Evolutionary conservation across 2,113 vertebrate species (phyloP), one percentile per base, ranked within the genome.

Genomic region (Engystomops pustulosus): DNA sequence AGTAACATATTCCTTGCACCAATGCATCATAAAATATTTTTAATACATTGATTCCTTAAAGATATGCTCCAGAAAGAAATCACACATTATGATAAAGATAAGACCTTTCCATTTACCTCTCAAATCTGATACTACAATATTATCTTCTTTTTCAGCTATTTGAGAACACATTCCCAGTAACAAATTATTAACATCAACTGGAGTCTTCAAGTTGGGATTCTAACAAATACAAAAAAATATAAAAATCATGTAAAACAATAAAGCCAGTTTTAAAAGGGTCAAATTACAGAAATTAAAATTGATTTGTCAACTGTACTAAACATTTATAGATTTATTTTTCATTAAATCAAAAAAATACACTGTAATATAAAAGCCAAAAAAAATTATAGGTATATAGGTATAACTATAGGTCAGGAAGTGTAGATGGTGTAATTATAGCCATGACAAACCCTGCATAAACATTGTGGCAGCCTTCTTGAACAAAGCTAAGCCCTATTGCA

Each of bases 81-180:
- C 3, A 18, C 6, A 1, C 18, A 2, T n/a, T 53, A n/a, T 51
- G 17, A 18, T 51, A 51, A 51, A 1, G 20, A 51, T 51, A 51
- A n/a, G n/a, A n/a, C n/a, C n/a, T n/a, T n/a, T 9, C 1, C 20
- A 25, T 23, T 86, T 34, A 99, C 98, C 98, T 95, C 90, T 94
- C 45, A 99, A 90, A 88, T 99, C 98, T 90, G 98, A 96, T 67
- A 97, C 95, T 23, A 99, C 88, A 15, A 96, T 80, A 36, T 94
- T 92, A 91, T 98, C 98, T 86, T 97, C 95, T 87, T 10, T 86
- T 87, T 99, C 96, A 0, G 97, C 93, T 6, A 98, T 95, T 91
- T 99, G 98, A 0, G 97, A 99, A 23, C 95, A 93, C 98, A 99
- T 99, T 44, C 98, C 98, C 91, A 98, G 89, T n/a, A 99, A 83